phyloP scores from a whole-genome alignment of 2,888 invertebrate genomes.

The Eurytoma adleriae region DNA sequence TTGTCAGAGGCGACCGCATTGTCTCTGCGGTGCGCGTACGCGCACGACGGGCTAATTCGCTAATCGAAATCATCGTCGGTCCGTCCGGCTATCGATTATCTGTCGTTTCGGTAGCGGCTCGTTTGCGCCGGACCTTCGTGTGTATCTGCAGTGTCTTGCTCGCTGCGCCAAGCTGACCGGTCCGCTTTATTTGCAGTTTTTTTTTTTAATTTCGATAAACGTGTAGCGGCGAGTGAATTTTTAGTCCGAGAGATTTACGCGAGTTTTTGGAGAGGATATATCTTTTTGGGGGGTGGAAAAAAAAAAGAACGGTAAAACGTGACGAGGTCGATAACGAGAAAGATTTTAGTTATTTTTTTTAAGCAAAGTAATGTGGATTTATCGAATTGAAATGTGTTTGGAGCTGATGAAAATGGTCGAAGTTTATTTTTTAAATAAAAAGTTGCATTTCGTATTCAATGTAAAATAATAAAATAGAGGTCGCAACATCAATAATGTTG shows the following conservation, averaged over 20 bases:
- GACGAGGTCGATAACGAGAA: no score
- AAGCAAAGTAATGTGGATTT: no score
- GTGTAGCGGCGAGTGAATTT: background rate
- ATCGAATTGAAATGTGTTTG: no score
- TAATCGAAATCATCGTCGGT: slow-evolving; percentile 69
- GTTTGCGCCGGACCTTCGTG: slow-evolving; percentile 33
- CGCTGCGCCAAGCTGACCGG: slow-evolving; percentile 12
- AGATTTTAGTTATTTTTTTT: no score
- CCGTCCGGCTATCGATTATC: slow-evolving; percentile 69
- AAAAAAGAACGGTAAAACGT: no score
- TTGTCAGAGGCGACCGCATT: slow-evolving; percentile 32
- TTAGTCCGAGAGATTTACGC: background rate
- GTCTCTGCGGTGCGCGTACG: slow-evolving; percentile 1
- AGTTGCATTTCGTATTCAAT: no score
- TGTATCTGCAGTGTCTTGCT: background rate
- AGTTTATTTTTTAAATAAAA: no score
- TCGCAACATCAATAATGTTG: no score
- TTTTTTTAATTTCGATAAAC: background rate
- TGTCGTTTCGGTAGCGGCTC: slow-evolving; percentile 62
- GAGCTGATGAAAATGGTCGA: no score
- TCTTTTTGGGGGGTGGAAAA: no score
- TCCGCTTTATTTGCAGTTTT: slow-evolving; percentile 37
- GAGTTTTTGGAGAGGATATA: background rate
- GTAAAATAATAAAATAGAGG: no score
- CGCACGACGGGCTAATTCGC: slow-evolving; percentile 53